Conservation (phyloP, 2,113 vertebrate genomes). For the Phalacrocorax brasilianus region DNA sequence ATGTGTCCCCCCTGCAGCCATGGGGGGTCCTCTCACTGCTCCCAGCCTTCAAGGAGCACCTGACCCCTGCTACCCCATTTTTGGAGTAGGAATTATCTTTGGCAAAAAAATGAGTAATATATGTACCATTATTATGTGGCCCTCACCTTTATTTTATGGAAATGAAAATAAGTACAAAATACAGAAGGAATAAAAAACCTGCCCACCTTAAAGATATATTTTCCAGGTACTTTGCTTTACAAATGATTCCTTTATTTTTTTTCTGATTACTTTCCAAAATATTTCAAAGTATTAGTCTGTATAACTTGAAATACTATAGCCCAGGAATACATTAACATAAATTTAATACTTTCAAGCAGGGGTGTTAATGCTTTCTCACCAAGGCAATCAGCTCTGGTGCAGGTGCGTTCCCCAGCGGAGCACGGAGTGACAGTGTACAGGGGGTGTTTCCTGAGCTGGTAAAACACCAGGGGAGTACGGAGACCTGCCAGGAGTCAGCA, state of each 20-base stretch:
- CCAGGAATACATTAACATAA: neutral
- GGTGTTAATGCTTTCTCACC: neutral
- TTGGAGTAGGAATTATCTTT: neutral
- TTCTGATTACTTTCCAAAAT: neutral
- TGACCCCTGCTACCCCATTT: neutral
- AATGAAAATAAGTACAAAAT: neutral
- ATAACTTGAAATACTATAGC: neutral
- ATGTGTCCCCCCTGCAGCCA: neutral
- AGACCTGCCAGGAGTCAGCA: too few species aligned
- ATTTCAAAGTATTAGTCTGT: neutral
- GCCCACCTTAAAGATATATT: neutral
- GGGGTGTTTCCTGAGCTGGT: too few species aligned
- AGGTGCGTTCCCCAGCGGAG: neutral
- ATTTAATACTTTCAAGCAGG: neutral
- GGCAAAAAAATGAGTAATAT: neutral
- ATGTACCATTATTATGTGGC: neutral
- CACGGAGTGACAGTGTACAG: rapidly evolving
- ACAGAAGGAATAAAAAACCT: neutral
- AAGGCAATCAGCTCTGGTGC: neutral
- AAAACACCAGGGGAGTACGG: too few species aligned
- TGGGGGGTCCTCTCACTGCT: rapidly evolving
- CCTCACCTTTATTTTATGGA: neutral
- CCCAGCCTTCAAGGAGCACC: neutral
- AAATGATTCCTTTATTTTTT: neutral
- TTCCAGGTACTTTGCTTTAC: neutral